phyloP scores from a whole-genome alignment of 2,888 invertebrate genomes.

The Masnerella sp. region DNA sequence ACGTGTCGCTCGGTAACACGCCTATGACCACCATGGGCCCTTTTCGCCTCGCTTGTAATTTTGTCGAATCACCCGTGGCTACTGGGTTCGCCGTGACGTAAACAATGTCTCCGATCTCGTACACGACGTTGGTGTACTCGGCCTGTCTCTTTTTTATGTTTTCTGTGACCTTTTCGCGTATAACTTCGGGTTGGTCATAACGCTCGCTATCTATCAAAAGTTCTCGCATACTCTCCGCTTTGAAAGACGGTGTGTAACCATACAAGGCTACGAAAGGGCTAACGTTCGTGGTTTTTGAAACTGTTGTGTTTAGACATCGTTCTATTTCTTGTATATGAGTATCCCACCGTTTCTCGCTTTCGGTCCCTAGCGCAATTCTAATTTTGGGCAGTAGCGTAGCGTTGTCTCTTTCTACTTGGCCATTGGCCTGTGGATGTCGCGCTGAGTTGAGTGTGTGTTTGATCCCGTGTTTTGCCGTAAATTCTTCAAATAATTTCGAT shows the following conservation, averaged over 20 bases:
- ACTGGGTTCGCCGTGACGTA: slow-evolving; percentile 24
- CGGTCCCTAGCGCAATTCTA: not conserved
- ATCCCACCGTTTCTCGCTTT: not conserved
- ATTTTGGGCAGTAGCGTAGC: not conserved
- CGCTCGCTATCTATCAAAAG: slow-evolving; percentile 10
- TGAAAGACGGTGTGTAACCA: slow-evolving; percentile 23
- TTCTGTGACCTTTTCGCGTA: not conserved
- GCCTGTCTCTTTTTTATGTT: not conserved
- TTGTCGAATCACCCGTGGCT: slow-evolving; percentile 38
- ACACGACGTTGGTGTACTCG: not conserved
- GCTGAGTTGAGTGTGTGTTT: slow-evolving; percentile 18
- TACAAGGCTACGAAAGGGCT: slow-evolving; percentile 3
- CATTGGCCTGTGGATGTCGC: slow-evolving; percentile 28
- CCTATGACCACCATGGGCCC: too few species aligned
- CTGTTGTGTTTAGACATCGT: not conserved
- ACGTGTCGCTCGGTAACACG: too few species aligned
- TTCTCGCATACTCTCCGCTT: slow-evolving; percentile 6
- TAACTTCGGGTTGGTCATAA: not conserved
- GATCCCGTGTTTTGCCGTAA: slow-evolving; percentile 18
- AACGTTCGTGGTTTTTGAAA: slow-evolving; percentile 23
- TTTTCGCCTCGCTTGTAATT: slow-evolving; percentile 27
- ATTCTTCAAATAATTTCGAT: not conserved
- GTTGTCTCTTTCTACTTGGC: slow-evolving; percentile 18
- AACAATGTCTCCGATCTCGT: slow-evolving; percentile 21
- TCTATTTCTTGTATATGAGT: not conserved